Conservation (phyloP, 1,140 invertebrate genomes). For the fruit fly (Drosophila melanogaster) region Release_6_plus_ISO1_MT NT_037436.4:7436501-7437000, state of each 20-base stretch:
- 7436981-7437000: background rate
- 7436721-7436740: background rate
- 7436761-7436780: background rate
- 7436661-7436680: slow-evolving; percentile 15
- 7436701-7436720: background rate
- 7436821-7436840: slow-evolving; percentile 4
- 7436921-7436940: background rate
- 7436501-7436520: slow-evolving; percentile 43
- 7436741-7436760: too few species aligned
- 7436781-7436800: background rate
- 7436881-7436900: background rate
- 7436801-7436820: background rate
- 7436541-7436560: slow-evolving; percentile 2
- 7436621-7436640: slow-evolving; percentile 14
- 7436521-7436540: slow-evolving; percentile 35
- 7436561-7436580: slow-evolving; percentile 9
- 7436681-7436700: slow-evolving; percentile 18
- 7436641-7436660: slow-evolving; percentile 2
- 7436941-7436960: too few species aligned
- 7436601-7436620: slow-evolving; percentile 10
- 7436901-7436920: background rate
- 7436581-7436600: slow-evolving; percentile 1
- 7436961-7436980: background rate
- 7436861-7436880: background rate
- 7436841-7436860: background rate